phyloP scores from a whole-genome alignment of 2,888 invertebrate species.

The Epiblema foenella region DNA sequence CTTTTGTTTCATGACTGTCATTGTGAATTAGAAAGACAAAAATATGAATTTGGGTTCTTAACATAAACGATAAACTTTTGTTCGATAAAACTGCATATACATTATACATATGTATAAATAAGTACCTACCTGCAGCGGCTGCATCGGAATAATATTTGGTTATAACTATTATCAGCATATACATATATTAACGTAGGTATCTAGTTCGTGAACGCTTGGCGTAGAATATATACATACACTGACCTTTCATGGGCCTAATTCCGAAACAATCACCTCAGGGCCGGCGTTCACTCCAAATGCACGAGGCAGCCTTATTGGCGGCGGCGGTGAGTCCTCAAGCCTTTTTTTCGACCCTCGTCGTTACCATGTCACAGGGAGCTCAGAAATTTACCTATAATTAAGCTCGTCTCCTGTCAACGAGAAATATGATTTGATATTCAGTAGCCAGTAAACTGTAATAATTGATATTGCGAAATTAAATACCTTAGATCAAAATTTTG shows the following conservation, averaged over 20 bases:
- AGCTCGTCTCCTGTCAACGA: background rate
- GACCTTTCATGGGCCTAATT: constrained; percentile 32
- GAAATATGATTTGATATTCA: background rate
- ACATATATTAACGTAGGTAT: background rate
- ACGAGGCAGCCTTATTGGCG: background rate
- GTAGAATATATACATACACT: constrained; percentile 4
- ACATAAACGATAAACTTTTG: background rate
- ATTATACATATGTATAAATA: no score
- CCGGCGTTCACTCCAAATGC: constrained; percentile 7
- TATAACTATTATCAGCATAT: no score
- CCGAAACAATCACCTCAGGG: constrained; percentile 27
- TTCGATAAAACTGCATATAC: no score
- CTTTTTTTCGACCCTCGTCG: background rate
- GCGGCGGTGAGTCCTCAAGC: background rate
- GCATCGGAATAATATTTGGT: no score
- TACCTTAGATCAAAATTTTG: background rate
- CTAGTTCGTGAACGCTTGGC: constrained; percentile 4
- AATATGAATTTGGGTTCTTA: no score
- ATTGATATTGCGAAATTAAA: background rate
- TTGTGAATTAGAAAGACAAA: no score
- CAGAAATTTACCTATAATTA: background rate
- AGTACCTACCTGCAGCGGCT: no score
- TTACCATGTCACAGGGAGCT: background rate
- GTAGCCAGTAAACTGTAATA: background rate
- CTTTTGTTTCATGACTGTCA: no score